Evolutionary conservation across 2,113 vertebrate species (phyloP).

Genomic region (Apus apus): DNA sequence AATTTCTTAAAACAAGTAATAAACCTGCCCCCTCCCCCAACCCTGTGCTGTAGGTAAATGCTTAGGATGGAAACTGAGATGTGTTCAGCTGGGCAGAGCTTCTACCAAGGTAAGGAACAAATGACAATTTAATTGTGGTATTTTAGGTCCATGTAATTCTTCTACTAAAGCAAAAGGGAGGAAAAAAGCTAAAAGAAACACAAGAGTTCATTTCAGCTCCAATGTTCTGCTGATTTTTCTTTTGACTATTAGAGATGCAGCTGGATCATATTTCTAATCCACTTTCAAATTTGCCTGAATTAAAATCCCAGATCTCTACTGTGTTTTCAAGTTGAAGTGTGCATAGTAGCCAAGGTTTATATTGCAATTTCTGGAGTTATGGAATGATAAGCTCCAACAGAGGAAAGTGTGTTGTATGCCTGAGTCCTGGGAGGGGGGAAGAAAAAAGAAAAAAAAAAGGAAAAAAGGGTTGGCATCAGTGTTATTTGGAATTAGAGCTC

Average conservation of each 20-base stretch:
- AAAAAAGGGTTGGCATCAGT: constrained; percentile 56
- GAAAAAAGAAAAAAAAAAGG: constrained; percentile 1
- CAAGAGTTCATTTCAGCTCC: constrained; percentile 6
- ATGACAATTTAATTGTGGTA: constrained; percentile 72
- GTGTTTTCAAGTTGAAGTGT: constrained; percentile 69
- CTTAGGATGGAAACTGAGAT: constrained; percentile 56
- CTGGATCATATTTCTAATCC: constrained; percentile 75
- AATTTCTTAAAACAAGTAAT: constrained; percentile 31
- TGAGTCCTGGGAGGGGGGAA: constrained; percentile 13
- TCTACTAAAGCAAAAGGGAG: constrained; percentile 26
- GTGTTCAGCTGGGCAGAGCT: constrained; percentile 59
- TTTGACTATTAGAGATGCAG: constrained; percentile 66
- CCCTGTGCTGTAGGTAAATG: constrained; percentile 62
- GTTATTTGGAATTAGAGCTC: constrained; percentile 28
- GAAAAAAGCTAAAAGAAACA: constrained; percentile 20
- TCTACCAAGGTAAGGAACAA: constrained; percentile 67
- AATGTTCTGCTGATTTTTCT: constrained; percentile 31
- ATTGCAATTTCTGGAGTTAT: constrained; percentile 69
- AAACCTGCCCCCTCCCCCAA: not conserved
- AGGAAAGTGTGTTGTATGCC: constrained; percentile 32
- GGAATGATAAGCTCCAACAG: constrained; percentile 59
- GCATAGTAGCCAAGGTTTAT: constrained; percentile 68
- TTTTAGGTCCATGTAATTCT: constrained; percentile 25
- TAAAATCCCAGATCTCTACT: constrained; percentile 74
- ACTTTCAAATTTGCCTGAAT: constrained; percentile 74